Base-by-base conservation (phyloP, 2,797 vertebrate genomes). In the Steatocranus sp. region DNA sequence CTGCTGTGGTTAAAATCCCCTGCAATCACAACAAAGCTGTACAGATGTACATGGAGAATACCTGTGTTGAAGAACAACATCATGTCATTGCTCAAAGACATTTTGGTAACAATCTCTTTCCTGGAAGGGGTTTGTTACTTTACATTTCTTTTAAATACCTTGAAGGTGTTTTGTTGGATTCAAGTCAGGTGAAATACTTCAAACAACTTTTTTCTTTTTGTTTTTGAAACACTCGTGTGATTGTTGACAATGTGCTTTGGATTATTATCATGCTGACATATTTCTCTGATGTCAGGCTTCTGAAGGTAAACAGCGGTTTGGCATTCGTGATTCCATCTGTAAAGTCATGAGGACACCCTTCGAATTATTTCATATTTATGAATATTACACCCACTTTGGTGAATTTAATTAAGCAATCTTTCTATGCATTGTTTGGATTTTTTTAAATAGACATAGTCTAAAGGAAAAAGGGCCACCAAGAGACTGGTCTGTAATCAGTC, bases 21-120 rank as follows among this genome's bases (percentile, higher is more conserved):
- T 12, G 38, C 5, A 41, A 41, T 41, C 38, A 41, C 38, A 12
- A 41, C 38, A 41, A 12, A 12, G 38, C 11, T 11, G 36, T 38
- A 38, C 36, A 38, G 11, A 5, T 41, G 11, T 2, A 25, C 8
- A 43, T 68, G 63, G 34, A 11, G 38, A 9, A 15, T 46, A 46
- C 0, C 66, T 46, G 6, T 43, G 38, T 27, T 70, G 38, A 27
- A 43, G 63, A 27, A 27, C 0, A 25, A 46, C 1, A 0, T 70
- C 23, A 70, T 11, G 9, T 2, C 66, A 27, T 43, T 43, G 38
- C 6, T 70, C 38, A 70, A 70, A 43, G 38, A 70, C 23, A 68
- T 43, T 70, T 70, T 43, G 9, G 10, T 68, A 25, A 68, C 12
- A 41, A 25, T 23, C 8, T 66, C 34, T 38, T 66, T 38, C n/a